A percentile compares a stretch with the other conserved stretches of the same genome.
Conservation (phyloP, 2,888 invertebrate genomes). For the Diaprepes abbreviatus region DNA sequence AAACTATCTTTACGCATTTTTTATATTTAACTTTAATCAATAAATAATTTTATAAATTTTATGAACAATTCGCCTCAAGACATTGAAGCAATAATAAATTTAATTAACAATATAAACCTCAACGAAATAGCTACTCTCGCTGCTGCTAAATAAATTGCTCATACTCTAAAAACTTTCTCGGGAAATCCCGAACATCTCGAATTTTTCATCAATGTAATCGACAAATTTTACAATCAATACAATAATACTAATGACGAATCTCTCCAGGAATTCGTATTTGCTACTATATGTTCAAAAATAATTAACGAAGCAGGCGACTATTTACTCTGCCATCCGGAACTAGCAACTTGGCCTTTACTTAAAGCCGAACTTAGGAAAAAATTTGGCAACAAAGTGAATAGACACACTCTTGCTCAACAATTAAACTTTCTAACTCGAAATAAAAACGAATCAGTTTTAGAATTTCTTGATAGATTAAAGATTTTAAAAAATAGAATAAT, state of each 20-base stretch:
- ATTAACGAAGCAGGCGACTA: constrained; percentile 15
- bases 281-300: constrained; percentile 12
- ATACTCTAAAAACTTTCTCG: neutral
- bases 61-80: no score
- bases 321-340: constrained; percentile 4
- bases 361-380: neutral
- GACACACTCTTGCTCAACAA: neutral
- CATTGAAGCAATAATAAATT: neutral
- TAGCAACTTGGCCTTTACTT: neutral
- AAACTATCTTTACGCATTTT: no score
- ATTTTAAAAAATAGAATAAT: constrained; percentile 1
- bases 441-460: constrained; percentile 7
- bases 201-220: neutral
- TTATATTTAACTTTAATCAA: no score
- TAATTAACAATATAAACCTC: neutral
- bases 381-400: constrained; percentile 15
- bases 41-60: neutral
- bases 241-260: no score
- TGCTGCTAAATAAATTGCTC: no score
- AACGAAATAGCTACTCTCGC: neutral
- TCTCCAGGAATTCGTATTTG: neutral
- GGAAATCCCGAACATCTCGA: neutral
- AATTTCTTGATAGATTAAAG: neutral
- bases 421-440: constrained; percentile 2
- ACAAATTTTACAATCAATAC: neutral